Evolutionary conservation across 2,797 vertebrate genomes (phyloP).

Genomic region (Pangasius sanitwongsei): DNA sequence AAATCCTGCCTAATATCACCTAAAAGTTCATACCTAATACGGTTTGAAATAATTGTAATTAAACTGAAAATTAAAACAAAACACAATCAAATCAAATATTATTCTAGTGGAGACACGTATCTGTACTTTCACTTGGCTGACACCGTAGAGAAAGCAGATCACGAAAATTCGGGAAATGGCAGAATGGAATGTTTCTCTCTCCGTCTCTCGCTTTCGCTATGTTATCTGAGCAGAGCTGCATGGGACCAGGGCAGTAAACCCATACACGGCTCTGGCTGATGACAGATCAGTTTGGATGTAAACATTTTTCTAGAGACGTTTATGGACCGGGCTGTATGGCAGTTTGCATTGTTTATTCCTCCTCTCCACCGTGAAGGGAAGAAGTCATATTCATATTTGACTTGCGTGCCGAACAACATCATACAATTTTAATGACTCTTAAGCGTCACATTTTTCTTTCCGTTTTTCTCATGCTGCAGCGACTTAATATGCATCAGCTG

Average conservation of each 20-base stretch:
- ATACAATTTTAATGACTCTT: constrained; percentile 96
- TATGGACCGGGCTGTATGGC: constrained; percentile 79
- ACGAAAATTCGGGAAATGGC: constrained; percentile 27
- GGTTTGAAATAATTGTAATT: constrained; percentile 21
- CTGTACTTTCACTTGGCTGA: constrained; percentile 19
- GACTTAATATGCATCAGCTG: constrained; percentile 90
- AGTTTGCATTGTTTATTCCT: constrained; percentile 74
- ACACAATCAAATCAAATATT: constrained; percentile 30
- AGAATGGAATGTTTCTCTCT: constrained; percentile 21
- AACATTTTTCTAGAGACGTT: constrained; percentile 66
- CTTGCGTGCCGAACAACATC: constrained; percentile 83
- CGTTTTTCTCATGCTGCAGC: constrained; percentile 73
- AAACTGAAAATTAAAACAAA: constrained; percentile 16
- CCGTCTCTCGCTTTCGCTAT: not conserved
- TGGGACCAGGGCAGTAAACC: constrained; percentile 50
- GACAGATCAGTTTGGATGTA: constrained; percentile 32
- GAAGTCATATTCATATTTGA: constrained; percentile 81
- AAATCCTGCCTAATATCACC: not conserved
- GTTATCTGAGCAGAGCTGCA: constrained; percentile 18
- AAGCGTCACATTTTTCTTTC: constrained; percentile 84
- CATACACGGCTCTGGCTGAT: constrained; percentile 52
- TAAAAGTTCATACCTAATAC: not conserved
- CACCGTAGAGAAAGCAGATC: constrained; percentile 18
- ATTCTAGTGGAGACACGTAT: constrained; percentile 29
- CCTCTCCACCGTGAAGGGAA: constrained; percentile 73